Base-by-base conservation (phyloP, 2,113 vertebrate species). In the Labeo catla region DNA sequence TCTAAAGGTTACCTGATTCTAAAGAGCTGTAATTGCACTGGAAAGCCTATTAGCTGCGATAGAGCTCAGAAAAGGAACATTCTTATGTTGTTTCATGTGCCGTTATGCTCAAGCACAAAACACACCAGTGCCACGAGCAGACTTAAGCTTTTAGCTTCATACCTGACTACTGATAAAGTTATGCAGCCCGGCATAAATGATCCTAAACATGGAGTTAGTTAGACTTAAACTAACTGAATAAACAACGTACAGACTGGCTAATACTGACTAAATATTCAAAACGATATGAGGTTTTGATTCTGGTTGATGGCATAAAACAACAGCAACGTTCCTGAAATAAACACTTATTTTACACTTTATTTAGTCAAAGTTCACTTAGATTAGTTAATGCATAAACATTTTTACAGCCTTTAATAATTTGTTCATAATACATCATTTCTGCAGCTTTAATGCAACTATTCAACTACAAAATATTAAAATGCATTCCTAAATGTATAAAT, bases 1-100 rank as follows among this genome's bases (percentile, higher is more conserved):
- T 91, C 90, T 93, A 94, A 95, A 95, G 93, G 94, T 94, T 94
- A 92, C 89, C 90, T 91, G 87, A 91, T 93, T 93, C 91, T 91
- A 91, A 94, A 93, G 90, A 90, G 91, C 90, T 91, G 87, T 81
- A 85, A 90, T 89, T 93, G 91, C 90, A 91, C 89, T 91, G 83
- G 84, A 83, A 91, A 89, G 88, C 36, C 89, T 88, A 90, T 81
- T 92, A 89, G 87, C 84, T 92, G 86, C 66, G 78, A 86, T 87
- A 83, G 84, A 82, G 43, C 86, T 87, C 89, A 63, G 19, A 36
- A 80, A 66, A 65, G 28, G 43, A n/a, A 84, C 77, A 57, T 50
- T 81, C 86, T 81, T 1, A 9, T 90, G 87, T 84, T 90, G 85
- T 88, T 92, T 92, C 87, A 88, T 84, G 85, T 88, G 90, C 68